phyloP scores from a whole-genome alignment of 2,113 vertebrate genomes.

The Otolemur garnettii region DNA sequence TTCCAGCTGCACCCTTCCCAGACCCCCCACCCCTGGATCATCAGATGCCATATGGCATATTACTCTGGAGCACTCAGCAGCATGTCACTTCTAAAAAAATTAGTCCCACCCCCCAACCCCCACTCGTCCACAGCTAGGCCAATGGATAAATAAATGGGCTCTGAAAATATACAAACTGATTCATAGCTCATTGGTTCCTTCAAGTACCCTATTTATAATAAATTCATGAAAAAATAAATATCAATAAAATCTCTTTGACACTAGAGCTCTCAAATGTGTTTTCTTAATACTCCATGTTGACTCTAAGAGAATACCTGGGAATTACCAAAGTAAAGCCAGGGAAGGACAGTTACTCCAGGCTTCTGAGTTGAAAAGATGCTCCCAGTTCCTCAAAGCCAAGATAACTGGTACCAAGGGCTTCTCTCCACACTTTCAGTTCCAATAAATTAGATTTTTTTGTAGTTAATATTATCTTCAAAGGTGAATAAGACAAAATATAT shows the following conservation, averaged over 20 bases:
- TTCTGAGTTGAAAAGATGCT: neutral
- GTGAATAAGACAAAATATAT: neutral
- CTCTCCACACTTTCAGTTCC: neutral
- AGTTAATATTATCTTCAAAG: neutral
- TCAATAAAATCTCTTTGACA: constrained; percentile 79
- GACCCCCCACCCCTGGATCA: constrained; percentile 35
- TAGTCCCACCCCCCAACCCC: constrained; percentile 26
- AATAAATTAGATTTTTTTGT: constrained; percentile 3
- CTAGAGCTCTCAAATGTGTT: constrained; percentile 44
- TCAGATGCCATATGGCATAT: neutral
- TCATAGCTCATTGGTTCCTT: constrained; percentile 81
- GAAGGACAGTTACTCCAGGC: neutral
- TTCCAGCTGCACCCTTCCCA: neutral
- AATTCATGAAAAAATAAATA: constrained; percentile 80
- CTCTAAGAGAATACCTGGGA: neutral
- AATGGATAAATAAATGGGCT: constrained; percentile 79
- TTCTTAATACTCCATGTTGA: neutral
- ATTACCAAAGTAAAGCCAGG: neutral
- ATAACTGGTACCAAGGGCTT: neutral
- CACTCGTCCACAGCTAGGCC: constrained; percentile 53
- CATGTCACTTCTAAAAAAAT: constrained; percentile 60
- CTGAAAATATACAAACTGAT: constrained; percentile 79
- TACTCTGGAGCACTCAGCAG: neutral
- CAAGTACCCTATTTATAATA: constrained; percentile 83
- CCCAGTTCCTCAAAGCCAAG: neutral